phyloP scores from a whole-genome alignment of 64 coral and sea anemone species.

The Stichodactyla mertensii region DNA sequence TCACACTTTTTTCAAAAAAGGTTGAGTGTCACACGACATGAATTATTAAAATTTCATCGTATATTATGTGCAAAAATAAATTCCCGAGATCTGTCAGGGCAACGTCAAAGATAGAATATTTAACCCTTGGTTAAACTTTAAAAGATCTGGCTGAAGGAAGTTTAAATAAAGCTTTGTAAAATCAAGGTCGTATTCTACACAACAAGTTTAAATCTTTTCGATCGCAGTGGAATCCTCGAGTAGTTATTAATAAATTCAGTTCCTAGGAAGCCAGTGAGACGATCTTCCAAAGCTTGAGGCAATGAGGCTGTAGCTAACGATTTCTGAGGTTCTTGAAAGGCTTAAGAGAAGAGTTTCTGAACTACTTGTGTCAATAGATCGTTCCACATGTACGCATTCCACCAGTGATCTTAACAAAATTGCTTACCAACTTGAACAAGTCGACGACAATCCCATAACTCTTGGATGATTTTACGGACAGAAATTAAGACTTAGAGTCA shows the following conservation, averaged over 20 bases:
- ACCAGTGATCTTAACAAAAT: not conserved
- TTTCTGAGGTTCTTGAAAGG: not conserved
- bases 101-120: not conserved
- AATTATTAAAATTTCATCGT: constrained; percentile 1
- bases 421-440: constrained; percentile 4
- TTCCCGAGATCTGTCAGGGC: not conserved
- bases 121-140: not conserved
- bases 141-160: not conserved
- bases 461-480: not conserved
- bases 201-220: not conserved
- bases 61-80: not conserved
- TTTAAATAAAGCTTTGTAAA: not conserved
- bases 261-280: not conserved
- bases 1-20: not conserved
- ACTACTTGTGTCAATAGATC: not conserved
- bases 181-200: not conserved
- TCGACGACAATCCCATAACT: not conserved
- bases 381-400: constrained; percentile 7
- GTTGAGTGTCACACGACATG: not conserved
- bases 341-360: not conserved
- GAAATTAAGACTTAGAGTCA: not conserved
- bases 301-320: not conserved
- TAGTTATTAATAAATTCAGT: not conserved
- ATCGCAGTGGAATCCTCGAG: not conserved
- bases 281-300: not conserved